Base-by-base conservation (phyloP, 2,113 vertebrate genomes). In the Stigmatopora nigra region DNA sequence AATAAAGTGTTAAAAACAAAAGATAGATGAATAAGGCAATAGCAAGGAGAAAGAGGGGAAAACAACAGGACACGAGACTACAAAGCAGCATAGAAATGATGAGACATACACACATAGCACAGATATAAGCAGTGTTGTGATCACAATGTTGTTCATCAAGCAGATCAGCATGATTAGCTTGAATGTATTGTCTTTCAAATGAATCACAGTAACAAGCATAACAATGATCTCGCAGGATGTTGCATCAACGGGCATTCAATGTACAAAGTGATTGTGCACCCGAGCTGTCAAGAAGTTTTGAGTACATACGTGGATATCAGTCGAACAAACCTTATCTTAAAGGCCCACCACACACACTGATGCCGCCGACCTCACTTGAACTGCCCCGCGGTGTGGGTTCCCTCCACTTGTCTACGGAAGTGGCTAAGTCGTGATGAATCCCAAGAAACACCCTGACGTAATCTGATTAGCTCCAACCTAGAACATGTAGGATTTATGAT, bases 151-250 rank as follows among this genome's bases (percentile, higher is more conserved):
- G 25, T 31, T 31, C 25, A 31, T 31, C 25, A 3, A n/a, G 70
- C 70, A 69, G 5, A 57, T n/a, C 61, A 64, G 14, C 55, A 45
- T 61, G 66, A 78, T 73, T 75, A 72, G 13, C 60, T 64, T 44
- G 1, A 9, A 2, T 41, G n/a, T 59, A 16, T 62, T 57, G 67
- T 69, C 31, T 63, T 46, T 46, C 44, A 73, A 57, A 69, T 16
- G 4, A 63, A 17, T 51, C 59, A 19, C 44, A 52, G 64, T 58
- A 11, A 3, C 41, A 41, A 63, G 56, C 48, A 25, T 31, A 31
- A 31, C 4, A n/a, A n/a, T 57, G 64, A 59, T 61, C 53, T 59
- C 25, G 3, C 3, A 64, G 16, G 65, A 47, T 20, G 48, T 53
- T 41, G 17, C 66, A 75, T 47, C 63, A 70, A 63, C 31, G 57